Evolutionary conservation across 2,888 invertebrate genomes (phyloP).

Genomic region (Neoscelio sp.): DNA sequence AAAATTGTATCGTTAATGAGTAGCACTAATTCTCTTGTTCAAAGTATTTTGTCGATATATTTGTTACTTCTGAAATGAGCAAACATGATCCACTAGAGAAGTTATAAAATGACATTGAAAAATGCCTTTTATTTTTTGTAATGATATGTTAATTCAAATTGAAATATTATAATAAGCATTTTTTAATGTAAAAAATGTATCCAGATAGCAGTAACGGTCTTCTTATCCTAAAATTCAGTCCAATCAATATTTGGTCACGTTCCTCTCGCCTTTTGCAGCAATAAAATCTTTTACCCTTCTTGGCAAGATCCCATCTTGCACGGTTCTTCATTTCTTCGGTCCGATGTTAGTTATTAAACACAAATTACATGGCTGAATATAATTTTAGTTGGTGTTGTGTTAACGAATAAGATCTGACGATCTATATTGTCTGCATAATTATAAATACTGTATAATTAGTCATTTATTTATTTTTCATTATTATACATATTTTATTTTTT

Average conservation of each 20-base stretch:
- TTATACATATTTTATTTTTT: no score
- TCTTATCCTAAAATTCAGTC: constrained; percentile 9
- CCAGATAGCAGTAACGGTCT: constrained; percentile 3
- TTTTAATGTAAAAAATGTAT: constrained; percentile 3
- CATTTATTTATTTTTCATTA: no score
- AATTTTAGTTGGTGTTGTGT: no score
- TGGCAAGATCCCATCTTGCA: constrained; percentile 16
- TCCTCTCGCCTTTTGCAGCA: constrained; percentile 26
- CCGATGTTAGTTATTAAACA: constrained; percentile 11
- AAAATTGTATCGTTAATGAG: no score
- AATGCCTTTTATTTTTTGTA: background rate
- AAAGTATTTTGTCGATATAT: no score
- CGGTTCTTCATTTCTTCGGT: background rate
- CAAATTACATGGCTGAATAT: constrained; percentile 17
- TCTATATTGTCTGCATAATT: no score
- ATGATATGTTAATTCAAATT: background rate
- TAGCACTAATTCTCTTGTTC: no score
- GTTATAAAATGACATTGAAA: no score
- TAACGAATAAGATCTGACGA: no score
- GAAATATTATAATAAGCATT: background rate
- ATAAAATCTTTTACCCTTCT: constrained; percentile 7
- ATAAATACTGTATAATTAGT: no score
- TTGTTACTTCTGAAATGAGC: no score
- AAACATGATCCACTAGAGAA: no score
- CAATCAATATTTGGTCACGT: constrained; percentile 27